Conservation (phyloP, 2,797 vertebrate species). For the Hapalemur alaotrensis region DNA sequence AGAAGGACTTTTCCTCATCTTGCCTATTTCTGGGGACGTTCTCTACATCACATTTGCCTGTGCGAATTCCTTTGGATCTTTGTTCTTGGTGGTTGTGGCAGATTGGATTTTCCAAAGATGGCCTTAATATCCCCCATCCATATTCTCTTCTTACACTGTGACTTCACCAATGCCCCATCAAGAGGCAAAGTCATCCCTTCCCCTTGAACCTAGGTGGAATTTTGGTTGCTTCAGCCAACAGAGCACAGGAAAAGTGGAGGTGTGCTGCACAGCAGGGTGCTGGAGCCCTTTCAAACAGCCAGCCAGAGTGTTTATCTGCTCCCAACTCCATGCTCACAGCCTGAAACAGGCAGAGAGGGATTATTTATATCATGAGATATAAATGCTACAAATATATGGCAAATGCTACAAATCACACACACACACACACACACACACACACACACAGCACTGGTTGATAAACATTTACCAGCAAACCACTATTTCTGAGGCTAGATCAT, state of each 20-base stretch:
- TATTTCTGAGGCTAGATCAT: background rate
- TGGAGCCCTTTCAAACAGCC: background rate
- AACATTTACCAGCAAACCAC: background rate
- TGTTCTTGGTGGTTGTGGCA: background rate
- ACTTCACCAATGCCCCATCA: background rate
- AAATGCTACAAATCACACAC: background rate
- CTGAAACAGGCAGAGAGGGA: background rate
- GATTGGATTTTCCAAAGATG: background rate
- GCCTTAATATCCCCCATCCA: background rate
- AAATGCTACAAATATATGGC: background rate
- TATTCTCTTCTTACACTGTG: background rate
- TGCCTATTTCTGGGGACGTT: background rate
- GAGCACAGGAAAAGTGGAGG: background rate
- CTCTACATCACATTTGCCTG: background rate
- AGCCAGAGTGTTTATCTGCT: background rate
- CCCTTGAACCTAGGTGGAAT: background rate
- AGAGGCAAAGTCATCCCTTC: background rate
- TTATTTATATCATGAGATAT: background rate
- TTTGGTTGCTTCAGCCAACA: background rate
- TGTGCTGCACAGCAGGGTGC: fast-evolving
- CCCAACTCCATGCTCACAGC: background rate
- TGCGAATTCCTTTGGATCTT: background rate
- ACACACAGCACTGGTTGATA: background rate
- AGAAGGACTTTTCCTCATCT: background rate
- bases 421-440: background rate